Evolutionary conservation across 1,140 invertebrate genomes (phyloP).

Genomic region (Babylonia areolata): DNA sequence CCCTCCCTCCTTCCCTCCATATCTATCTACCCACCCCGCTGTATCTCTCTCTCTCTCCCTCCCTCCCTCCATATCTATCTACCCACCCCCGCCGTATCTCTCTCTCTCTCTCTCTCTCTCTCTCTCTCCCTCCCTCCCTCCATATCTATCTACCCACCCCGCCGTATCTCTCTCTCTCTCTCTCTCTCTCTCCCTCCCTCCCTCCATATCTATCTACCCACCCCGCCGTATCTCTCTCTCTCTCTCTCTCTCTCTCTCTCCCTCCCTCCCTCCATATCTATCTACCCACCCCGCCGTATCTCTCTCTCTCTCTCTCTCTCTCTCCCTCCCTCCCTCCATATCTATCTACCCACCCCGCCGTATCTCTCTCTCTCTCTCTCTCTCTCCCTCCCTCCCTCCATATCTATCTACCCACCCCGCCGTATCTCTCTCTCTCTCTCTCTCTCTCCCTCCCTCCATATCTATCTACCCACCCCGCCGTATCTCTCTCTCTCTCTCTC

Average conservation of each 20-base stretch:
- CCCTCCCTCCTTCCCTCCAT: not conserved
- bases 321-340: too few relatives aligned
- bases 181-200: not conserved
- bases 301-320: too few relatives aligned
- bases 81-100: not conserved
- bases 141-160: too few relatives aligned
- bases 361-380: too few relatives aligned
- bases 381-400: not conserved
- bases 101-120: constrained; percentile 8
- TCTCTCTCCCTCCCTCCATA: too few relatives aligned
- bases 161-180: not conserved
- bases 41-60: not conserved
- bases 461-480: too few relatives aligned
- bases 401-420: not conserved
- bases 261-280: not conserved
- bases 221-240: not conserved
- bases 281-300: not conserved
- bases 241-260: not conserved
- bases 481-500: too few relatives aligned
- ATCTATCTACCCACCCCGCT: not conserved
- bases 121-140: not conserved
- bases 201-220: not conserved
- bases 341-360: too few relatives aligned
- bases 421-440: not conserved
- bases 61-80: not conserved